Conservation (phyloP, 2,797 vertebrate genomes). For the Aeoliscus strigatus region DNA sequence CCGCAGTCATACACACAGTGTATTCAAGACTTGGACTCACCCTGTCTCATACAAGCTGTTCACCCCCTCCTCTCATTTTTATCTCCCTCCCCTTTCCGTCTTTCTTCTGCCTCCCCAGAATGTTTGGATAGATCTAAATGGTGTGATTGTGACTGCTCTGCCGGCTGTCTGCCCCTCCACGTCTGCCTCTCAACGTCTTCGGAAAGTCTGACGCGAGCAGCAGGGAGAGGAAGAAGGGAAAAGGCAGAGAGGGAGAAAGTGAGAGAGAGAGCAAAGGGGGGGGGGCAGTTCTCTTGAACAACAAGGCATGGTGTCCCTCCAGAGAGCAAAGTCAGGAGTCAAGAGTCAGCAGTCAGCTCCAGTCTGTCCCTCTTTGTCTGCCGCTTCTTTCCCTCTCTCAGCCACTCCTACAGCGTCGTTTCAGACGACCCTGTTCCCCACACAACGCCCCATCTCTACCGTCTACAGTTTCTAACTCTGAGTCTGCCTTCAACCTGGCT, state of each 20-base stretch:
- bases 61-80: conserved; percentile 32
- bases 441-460: conserved; percentile 46
- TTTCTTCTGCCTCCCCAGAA: conserved; percentile 46
- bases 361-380: conserved; percentile 31
- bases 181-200: conserved; percentile 66
- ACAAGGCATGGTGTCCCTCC: conserved; percentile 79
- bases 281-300: conserved; percentile 75
- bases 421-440: conserved; percentile 38
- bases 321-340: conserved; percentile 62
- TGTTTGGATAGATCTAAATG: conserved; percentile 79
- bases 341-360: conserved; percentile 41
- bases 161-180: conserved; percentile 57
- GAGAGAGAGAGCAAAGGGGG: conserved; percentile 20
- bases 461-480: conserved; percentile 52
- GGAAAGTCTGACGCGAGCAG: conserved; percentile 80
- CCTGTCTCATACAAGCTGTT: conserved; percentile 59
- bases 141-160: conserved; percentile 75
- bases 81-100: conserved; percentile 47
- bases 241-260: conserved; percentile 28
- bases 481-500: conserved; percentile 11
- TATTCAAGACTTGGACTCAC: conserved; percentile 54
- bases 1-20: conserved; percentile 38
- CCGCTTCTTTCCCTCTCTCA: conserved; percentile 15
- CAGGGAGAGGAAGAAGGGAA: conserved; percentile 56
- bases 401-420: conserved; percentile 54